These are phyloP conservation scores for Microctonus brassicae DNA, from an alignment of 2,888 invertebrate genomes.

Conservation along the genomic window DNA sequence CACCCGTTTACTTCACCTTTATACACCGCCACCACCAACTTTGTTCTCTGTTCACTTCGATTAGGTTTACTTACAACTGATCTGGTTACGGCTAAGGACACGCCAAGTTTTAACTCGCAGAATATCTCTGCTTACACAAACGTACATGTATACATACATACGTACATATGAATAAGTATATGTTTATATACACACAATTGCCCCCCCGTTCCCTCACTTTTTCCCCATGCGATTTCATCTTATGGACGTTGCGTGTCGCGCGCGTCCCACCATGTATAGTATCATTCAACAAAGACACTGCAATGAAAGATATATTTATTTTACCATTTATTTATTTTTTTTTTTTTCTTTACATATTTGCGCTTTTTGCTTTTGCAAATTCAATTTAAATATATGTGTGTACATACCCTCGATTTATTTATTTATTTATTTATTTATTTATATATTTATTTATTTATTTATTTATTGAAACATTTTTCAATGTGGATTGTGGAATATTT, in stretches of 20 bases:
- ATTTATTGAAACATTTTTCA: background rate
- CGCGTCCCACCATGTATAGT: slow-evolving; percentile 19
- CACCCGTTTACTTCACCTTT: slow-evolving; percentile 11
- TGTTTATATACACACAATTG: too few species aligned
- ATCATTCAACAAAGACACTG: slow-evolving; percentile 14
- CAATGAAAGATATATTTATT: background rate
- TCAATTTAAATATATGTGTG: background rate
- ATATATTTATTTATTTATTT: background rate
- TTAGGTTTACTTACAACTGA: slow-evolving; percentile 60
- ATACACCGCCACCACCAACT: slow-evolving; percentile 40
- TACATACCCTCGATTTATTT: too few species aligned
- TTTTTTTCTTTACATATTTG: background rate
- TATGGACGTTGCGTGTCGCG: slow-evolving; percentile 3
- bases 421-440: background rate
- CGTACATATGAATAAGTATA: too few species aligned
- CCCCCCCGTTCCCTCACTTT: too few species aligned
- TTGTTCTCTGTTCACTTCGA: slow-evolving; percentile 52
- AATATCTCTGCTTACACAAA: slow-evolving; percentile 20
- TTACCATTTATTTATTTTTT: background rate
- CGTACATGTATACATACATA: background rate
- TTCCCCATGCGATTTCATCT: too few species aligned
- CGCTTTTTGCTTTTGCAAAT: background rate
- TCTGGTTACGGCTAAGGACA: slow-evolving; percentile 58
- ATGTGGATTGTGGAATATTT: background rate
- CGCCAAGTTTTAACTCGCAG: slow-evolving; percentile 49